Base-by-base conservation (phyloP, 1,140 invertebrate genomes). In the Mylabris phalerata region DNA sequence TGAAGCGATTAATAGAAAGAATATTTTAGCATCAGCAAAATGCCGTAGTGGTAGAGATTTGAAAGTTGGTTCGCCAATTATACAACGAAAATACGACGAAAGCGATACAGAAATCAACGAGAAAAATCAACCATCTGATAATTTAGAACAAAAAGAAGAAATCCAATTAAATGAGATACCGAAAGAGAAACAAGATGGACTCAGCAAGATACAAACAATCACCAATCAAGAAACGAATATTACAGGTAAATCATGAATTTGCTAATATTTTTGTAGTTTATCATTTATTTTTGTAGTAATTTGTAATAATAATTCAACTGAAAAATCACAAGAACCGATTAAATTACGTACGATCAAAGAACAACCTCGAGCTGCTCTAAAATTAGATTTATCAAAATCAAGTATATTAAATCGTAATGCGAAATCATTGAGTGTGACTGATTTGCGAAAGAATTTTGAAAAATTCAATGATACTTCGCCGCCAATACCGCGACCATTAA, bases 1-100 rank as follows among this genome's bases (percentile, higher is more conserved):
- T 40, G 86, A 90, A 72, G 87, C 88, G 3, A 87, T 90, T 42
- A 92, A 92, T 71, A 79, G 90, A 13, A 89, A 90, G 70, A 93
- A 92, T 73, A 90, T 93, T 50, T 74, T 93, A 26, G 87, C 89
- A n/a, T 91, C 88, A 45, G 89, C 90, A 2, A 87, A 88, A 74
- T 90, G 86, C 70, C 81, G 89, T 66, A 91, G 88, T 71, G 90
- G 87, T 39, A 80, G 81, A 68, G 86, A 85, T 73, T 73, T 70
- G 64, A 83, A 82, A 70, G 78, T 84, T 19, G 83, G 83, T n/a
- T 84, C 83, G 44, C 82, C 84, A 32, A 73, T 86, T 57, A 81
- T 87, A 61, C 83, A 85, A 73, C 77, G 82, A 59, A 84, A 84
- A 70, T 82, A 83, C 68, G 76, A 78, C 10, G 78, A 82, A 62